phyloP scores from a whole-genome alignment of 1,140 invertebrate genomes.

The Saxidomus purpurata region DNA sequence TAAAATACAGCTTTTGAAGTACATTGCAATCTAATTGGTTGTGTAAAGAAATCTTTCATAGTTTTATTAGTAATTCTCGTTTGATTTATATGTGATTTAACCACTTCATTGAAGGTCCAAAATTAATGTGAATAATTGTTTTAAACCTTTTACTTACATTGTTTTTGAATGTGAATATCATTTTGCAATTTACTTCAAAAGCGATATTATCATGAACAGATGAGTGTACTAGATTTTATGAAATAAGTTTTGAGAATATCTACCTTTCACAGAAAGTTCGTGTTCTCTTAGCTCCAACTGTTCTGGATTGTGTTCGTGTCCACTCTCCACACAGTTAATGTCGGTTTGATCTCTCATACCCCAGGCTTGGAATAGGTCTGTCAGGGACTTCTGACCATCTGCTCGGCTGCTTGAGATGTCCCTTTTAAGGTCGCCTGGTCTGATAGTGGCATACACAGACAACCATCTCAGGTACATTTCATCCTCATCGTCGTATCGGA shows the following conservation, averaged over 20 bases:
- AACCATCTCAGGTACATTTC: slow-evolving; percentile 36
- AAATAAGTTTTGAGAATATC: background rate
- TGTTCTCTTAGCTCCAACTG: slow-evolving; percentile 48
- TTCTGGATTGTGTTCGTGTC: background rate
- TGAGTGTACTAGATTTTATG: background rate
- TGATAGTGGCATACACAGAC: slow-evolving; percentile 57
- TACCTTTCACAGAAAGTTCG: slow-evolving; percentile 65
- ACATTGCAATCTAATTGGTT: too few relatives aligned
- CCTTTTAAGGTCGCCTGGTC: slow-evolving; percentile 33
- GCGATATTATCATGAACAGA: background rate
- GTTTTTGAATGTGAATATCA: too few relatives aligned
- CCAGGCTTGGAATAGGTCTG: slow-evolving; percentile 47
- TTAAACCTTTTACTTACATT: too few relatives aligned
- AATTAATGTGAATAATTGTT: too few relatives aligned
- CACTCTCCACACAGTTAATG: background rate
- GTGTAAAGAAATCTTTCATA: too few relatives aligned
- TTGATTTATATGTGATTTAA: too few relatives aligned
- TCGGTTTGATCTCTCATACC: background rate
- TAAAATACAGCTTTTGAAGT: slow-evolving; percentile 37
- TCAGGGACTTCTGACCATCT: background rate
- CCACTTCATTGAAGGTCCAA: too few relatives aligned
- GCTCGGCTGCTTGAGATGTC: background rate
- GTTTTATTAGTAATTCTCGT: too few relatives aligned
- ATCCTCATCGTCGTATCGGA: slow-evolving; percentile 41
- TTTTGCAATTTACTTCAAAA: background rate